phyloP scores from a whole-genome alignment of 2,113 vertebrate species.

The Mirza zaza region DNA sequence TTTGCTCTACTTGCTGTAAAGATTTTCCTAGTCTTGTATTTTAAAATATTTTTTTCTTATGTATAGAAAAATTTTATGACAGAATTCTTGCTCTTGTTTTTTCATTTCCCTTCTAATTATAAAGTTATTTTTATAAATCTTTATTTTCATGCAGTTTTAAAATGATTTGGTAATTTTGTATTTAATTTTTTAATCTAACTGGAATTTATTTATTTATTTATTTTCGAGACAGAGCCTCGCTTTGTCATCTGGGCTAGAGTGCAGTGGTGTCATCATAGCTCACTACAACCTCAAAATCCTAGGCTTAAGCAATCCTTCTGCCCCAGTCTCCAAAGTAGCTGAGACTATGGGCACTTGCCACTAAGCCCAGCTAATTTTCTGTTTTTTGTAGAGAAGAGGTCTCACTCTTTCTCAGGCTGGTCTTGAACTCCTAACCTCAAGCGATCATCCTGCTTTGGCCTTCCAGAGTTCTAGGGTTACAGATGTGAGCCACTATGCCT shows the following conservation, averaged over 20 bases:
- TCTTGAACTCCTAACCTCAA: neutral
- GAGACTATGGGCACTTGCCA: neutral
- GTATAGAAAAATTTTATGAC: neutral
- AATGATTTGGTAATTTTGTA: neutral
- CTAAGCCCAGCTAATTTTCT: neutral
- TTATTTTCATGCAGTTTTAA: neutral
- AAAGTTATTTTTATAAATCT: neutral
- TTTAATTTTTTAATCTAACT: no score
- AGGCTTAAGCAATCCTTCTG: neutral
- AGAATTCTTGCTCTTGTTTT: neutral
- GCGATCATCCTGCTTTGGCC: neutral
- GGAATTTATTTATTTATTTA: no score
- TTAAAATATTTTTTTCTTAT: neutral
- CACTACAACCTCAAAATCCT: neutral
- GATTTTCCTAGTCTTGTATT: slow-evolving; percentile 25
- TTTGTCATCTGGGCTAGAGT: neutral
- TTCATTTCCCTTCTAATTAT: neutral
- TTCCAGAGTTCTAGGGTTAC: neutral
- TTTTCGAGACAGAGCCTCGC: neutral
- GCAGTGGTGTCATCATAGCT: neutral
- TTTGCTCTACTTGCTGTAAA: neutral
- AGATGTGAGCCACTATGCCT: no score
- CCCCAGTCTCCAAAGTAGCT: neutral
- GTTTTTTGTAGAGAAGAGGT: neutral
- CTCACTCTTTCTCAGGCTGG: neutral